Evolutionary conservation across 2,888 invertebrate genomes (phyloP).

Genomic region (Diadegma fenestrale): DNA sequence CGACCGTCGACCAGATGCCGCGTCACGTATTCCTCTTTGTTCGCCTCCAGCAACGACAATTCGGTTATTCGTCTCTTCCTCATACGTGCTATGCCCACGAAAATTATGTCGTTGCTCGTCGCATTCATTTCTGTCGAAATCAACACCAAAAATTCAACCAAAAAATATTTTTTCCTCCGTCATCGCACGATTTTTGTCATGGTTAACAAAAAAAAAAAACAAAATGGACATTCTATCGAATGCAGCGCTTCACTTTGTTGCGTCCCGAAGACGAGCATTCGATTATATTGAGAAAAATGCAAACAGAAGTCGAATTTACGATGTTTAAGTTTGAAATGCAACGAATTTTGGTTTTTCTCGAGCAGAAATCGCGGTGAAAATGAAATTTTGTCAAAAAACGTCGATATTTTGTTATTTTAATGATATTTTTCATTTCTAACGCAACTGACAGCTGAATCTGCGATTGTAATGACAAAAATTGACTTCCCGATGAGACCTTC

Average conservation of each 20-base stretch:
- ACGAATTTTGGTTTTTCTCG: too few species aligned
- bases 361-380: too few species aligned
- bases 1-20: conserved; percentile 95
- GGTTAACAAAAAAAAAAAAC: background rate
- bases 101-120: conserved; percentile 84
- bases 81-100: conserved; percentile 91
- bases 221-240: background rate
- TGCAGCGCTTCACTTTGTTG: background rate
- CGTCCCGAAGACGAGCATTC: background rate
- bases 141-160: background rate
- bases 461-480: too few species aligned
- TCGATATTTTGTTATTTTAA: too few species aligned
- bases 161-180: background rate
- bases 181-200: background rate
- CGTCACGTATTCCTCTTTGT: conserved; percentile 94
- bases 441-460: too few species aligned
- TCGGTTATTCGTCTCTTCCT: conserved; percentile 90
- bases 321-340: too few species aligned
- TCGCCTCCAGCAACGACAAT: conserved; percentile 88
- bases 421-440: too few species aligned
- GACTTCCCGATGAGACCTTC: too few species aligned
- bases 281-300: background rate
- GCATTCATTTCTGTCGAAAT: conserved; percentile 62
- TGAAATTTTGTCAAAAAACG: too few species aligned
- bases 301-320: too few species aligned